A percentile compares a stretch with the other conserved stretches of the same genome.
Evolutionary conservation across 1,140 invertebrate genomes (phyloP).

Genomic region (Drosophila punjabiensis): DNA sequence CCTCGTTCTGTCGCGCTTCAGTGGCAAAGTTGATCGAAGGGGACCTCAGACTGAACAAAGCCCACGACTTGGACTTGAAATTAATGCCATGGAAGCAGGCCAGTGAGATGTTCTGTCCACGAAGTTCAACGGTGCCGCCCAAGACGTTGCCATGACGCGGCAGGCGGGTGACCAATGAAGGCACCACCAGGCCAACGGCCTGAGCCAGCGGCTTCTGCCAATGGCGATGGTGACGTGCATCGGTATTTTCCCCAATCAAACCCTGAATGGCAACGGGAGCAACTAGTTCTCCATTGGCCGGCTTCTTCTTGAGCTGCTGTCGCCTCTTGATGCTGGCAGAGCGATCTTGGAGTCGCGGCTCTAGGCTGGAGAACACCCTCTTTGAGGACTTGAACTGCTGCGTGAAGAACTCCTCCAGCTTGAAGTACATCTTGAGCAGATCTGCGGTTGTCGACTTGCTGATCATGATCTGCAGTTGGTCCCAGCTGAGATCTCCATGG

Average conservation of each 20-base stretch:
- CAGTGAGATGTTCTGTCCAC: constrained; percentile 96
- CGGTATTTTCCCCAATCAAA: constrained; percentile 84
- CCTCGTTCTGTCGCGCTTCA: constrained; percentile 93
- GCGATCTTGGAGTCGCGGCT: constrained; percentile 86
- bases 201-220: constrained; percentile 91
- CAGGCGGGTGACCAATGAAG: constrained; percentile 89
- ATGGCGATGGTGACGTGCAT: constrained; percentile 94
- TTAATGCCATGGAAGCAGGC: constrained; percentile 99
- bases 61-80: constrained; percentile 98
- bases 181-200: constrained; percentile 91
- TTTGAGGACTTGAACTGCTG: constrained; percentile 98
- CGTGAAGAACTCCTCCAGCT: constrained; percentile 98
- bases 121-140: constrained; percentile 96
- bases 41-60: constrained; percentile 96
- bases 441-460: constrained; percentile 98
- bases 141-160: constrained; percentile 93
- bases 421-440: constrained; percentile 97
- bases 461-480: constrained; percentile 96
- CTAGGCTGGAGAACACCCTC: constrained; percentile 93
- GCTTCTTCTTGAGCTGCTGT: constrained; percentile 76
- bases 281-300: constrained; percentile 72
- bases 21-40: constrained; percentile 98
- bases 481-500: constrained; percentile 96
- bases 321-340: constrained; percentile 86
- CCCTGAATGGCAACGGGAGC: constrained; percentile 16